phyloP scores from a whole-genome alignment of 2,113 vertebrate species.

The Microcebus ravelobensis region DNA sequence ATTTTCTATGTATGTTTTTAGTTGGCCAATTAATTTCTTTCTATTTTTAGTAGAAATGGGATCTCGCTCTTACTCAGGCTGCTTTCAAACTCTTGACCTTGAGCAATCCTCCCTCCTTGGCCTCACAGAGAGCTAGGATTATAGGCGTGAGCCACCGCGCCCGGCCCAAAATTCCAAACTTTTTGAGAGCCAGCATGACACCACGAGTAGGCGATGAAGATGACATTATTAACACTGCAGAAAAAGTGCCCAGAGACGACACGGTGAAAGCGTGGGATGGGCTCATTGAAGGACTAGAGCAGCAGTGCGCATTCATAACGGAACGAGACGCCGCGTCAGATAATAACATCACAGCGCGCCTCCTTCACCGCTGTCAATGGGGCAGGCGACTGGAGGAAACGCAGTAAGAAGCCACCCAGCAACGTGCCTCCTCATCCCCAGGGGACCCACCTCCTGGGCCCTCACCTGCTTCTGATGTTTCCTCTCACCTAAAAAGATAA shows the following conservation, averaged over 20 bases:
- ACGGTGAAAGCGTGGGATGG: neutral
- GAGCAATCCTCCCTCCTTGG: no score
- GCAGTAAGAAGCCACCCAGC: neutral
- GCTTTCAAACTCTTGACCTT: no score
- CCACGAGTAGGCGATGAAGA: neutral
- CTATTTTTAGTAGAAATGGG: no score
- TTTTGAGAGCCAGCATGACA: neutral
- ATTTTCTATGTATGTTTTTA: no score
- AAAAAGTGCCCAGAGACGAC: neutral
- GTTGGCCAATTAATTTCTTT: no score
- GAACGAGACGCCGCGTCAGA: neutral
- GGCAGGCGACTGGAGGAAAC: neutral
- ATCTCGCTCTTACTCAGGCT: no score
- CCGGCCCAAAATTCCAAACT: neutral
- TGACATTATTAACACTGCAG: neutral
- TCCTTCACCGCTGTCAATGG: no score
- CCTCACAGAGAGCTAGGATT: no score
- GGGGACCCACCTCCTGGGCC: neutral
- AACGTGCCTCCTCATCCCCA: neutral
- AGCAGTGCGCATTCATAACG: neutral
- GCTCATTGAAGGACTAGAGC: neutral
- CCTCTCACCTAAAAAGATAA: neutral
- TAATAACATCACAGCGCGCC: neutral
- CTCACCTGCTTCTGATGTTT: neutral
- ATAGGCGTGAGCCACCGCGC: no score